Base-by-base conservation (phyloP, 92 coral and sea anemone genomes). In the Zoanthus sansibaricus region DNA sequence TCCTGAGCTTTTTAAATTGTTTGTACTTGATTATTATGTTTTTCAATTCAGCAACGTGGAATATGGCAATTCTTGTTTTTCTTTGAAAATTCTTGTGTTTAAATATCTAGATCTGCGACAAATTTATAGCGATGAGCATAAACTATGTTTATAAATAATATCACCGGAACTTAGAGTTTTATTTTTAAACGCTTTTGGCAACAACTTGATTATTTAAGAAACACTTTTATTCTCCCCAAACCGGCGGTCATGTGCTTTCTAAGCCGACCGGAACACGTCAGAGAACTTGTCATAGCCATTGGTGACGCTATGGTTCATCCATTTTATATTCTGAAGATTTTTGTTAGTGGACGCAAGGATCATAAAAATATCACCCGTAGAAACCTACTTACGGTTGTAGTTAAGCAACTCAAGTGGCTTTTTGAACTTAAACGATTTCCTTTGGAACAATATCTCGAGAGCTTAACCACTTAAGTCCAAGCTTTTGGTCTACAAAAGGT, bases 231-330 rank as follows among this genome's bases (percentile, higher is more conserved):
- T 66, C 54, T 66, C 20, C 46, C 11, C 25, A 78, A 78, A 32
- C 25, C 42, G 42, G 42, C 69, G 69, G 85, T 61, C 75, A 80
- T 67, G 73, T 45, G 85, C 85, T 80, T 49, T 79, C 45, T 20
- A 13, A 49, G 85, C 85, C 85, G 85, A 80, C 85, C 85, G 85
- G 85, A 80, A 80, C 54, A 67, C 66, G 85, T 80, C 85, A 80
- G 7, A 45, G 47, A 45, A 66, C 45, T 66, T 80, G 85, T 47
- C 85, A 76, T 31, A 37, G 4, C 42, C 42, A 37, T 37, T 46
- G 58, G 3, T 45, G 44, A 54, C 56, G 58, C 74, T 14, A 12
- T 31, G n/a, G 6, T 12, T 30, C 31, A 33, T 2, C 46, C 12
- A 33, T 20, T 7, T 67, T 67, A 46, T 15, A 20, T 12, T 33